phyloP scores from a whole-genome alignment of 2,113 vertebrate species.

The Chauna torquata region DNA sequence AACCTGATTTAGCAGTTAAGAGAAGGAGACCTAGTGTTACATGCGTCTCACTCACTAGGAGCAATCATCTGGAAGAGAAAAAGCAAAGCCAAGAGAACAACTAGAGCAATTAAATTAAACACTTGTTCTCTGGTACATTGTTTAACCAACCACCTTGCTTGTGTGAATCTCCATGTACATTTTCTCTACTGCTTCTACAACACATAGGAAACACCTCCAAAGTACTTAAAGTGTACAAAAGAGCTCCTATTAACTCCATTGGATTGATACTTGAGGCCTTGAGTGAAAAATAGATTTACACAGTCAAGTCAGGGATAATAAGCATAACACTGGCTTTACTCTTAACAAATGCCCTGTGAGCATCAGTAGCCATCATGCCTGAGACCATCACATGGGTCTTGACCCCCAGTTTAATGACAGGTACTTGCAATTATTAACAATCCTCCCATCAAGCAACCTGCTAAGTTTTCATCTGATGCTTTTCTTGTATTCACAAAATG shows the following conservation, averaged over 20 bases:
- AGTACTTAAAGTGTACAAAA: not conserved
- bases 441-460: not conserved
- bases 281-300: not conserved
- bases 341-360: not conserved
- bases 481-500: not conserved
- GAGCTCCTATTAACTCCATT: not conserved
- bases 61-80: not conserved
- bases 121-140: not conserved
- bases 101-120: not conserved
- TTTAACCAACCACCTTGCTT: not conserved
- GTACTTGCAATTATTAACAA: not conserved
- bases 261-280: not conserved
- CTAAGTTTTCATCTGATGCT: not conserved
- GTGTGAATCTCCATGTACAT: not conserved
- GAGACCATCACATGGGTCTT: not conserved
- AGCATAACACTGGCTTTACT: not conserved
- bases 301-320: not conserved
- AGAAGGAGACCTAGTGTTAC: not conserved
- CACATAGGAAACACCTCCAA: not conserved
- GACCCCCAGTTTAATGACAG: not conserved
- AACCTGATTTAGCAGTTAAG: not conserved
- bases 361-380: not conserved
- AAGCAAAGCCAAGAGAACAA: not conserved
- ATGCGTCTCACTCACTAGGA: not conserved
- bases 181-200: not conserved